A percentile compares a stretch with the other conserved stretches of the same genome.
Evolutionary conservation across 2,888 invertebrate genomes (phyloP).

Genomic region (Tillus elongatus): DNA sequence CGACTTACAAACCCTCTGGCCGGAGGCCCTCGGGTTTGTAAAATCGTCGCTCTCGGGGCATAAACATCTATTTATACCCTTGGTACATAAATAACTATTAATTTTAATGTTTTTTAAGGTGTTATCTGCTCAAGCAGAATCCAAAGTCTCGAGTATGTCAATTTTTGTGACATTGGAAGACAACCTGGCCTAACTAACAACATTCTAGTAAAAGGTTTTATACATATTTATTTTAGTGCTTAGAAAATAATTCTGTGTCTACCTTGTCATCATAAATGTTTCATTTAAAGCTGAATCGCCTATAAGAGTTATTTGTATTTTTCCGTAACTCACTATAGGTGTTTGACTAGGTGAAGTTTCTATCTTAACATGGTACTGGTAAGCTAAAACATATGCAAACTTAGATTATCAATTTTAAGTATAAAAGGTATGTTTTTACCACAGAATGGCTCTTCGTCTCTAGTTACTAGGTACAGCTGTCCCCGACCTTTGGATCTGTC

Average conservation of each 20-base stretch:
- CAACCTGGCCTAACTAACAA: too few species aligned
- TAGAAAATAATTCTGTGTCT: constrained; percentile 10
- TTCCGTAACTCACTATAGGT: constrained; percentile 66
- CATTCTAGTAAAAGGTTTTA: too few species aligned
- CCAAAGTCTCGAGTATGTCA: too few species aligned
- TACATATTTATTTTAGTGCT: too few species aligned
- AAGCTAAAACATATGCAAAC: constrained; percentile 48
- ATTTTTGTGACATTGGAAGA: too few species aligned
- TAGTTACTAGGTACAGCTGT: constrained; percentile 78
- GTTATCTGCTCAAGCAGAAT: too few species aligned
- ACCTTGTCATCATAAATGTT: constrained; percentile 81
- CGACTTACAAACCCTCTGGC: too few species aligned
- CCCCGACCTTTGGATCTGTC: constrained; percentile 75
- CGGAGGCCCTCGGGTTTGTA: too few species aligned
- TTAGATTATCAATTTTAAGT: constrained; percentile 4
- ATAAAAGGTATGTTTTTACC: constrained; percentile 46
- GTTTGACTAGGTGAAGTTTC: constrained; percentile 61
- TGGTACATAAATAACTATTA: too few species aligned
- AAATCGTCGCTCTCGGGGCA: too few species aligned
- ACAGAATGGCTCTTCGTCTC: constrained; percentile 89
- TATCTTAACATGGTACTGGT: constrained; percentile 78
- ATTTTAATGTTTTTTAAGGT: too few species aligned
- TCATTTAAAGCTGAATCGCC: constrained; percentile 78
- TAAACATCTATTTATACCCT: too few species aligned
- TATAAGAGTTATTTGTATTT: constrained; percentile 68